Percentiles rank a stretch among this genome's conserved stretches.
These are phyloP conservation scores for Matsumurasca onukii DNA, from an alignment of 1,140 invertebrate species.

Conservation along the genomic window DNA sequence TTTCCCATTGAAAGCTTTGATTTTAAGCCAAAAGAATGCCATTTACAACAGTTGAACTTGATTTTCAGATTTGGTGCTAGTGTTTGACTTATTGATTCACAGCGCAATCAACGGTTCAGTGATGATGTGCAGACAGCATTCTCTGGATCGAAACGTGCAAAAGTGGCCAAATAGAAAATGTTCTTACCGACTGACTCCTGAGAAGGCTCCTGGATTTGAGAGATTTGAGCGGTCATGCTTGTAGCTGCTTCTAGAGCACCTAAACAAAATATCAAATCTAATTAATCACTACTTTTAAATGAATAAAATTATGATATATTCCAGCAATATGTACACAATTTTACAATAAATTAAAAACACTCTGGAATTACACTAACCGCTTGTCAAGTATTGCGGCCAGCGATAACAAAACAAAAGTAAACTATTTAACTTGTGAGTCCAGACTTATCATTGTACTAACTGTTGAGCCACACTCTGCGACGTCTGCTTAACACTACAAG, in stretches of 20 bases:
- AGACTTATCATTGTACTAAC: too few species aligned
- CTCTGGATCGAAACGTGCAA: conserved; percentile 19
- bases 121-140: conserved; percentile 28
- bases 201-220: conserved; percentile 5
- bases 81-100: background rate
- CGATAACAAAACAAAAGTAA: too few species aligned
- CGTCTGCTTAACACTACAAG: too few species aligned
- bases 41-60: conserved; percentile 7
- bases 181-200: conserved; percentile 17
- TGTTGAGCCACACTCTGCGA: too few species aligned
- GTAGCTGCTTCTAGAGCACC: conserved; percentile 29
- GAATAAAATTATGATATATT: too few species aligned
- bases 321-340: too few species aligned
- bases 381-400: too few species aligned
- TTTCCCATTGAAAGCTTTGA: background rate
- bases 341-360: too few species aligned
- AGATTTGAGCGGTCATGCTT: conserved; percentile 6
- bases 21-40: conserved; percentile 14
- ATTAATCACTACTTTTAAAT: too few species aligned
- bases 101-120: conserved; percentile 10
- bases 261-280: conserved; percentile 16
- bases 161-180: background rate
- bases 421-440: too few species aligned
- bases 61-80: background rate
- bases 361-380: too few species aligned